These are phyloP conservation scores for Scelioninae gen. 2 DNA, from an alignment of 2,888 invertebrate genomes.

Conservation along the genomic window DNA sequence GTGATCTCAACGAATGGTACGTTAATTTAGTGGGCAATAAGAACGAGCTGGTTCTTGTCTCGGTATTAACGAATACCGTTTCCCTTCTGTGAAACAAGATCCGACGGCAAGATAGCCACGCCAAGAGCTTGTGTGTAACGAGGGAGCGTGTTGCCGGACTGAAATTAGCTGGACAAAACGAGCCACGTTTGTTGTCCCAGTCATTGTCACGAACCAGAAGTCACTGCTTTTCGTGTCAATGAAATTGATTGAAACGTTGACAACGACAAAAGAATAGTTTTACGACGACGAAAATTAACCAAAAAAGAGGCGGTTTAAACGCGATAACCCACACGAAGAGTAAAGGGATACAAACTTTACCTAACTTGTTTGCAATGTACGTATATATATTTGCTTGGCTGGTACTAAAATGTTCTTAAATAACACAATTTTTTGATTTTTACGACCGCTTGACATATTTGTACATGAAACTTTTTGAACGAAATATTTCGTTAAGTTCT, in stretches of 20 bases:
- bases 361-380: too few relatives aligned
- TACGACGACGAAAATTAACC: neutral
- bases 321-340: too few relatives aligned
- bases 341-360: too few relatives aligned
- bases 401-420: too few relatives aligned
- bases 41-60: slow-evolving; percentile 52
- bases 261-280: slow-evolving; percentile 22
- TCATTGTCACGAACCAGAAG: slow-evolving; percentile 57
- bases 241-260: slow-evolving; percentile 51
- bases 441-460: too few relatives aligned
- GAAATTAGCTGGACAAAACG: slow-evolving; percentile 67
- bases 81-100: slow-evolving; percentile 62
- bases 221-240: slow-evolving; percentile 51
- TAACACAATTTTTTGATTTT: too few relatives aligned
- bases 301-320: neutral
- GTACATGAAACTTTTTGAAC: too few relatives aligned
- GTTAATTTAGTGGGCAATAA: slow-evolving; percentile 58
- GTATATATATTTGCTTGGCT: too few relatives aligned
- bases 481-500: too few relatives aligned
- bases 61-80: slow-evolving; percentile 62
- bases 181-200: slow-evolving; percentile 59
- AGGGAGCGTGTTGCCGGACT: slow-evolving; percentile 59
- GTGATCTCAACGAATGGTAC: slow-evolving; percentile 30
- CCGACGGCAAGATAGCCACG: slow-evolving; percentile 60
- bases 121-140: slow-evolving; percentile 59